Evolutionary conservation across 2,888 invertebrate genomes (phyloP), one percentile per base, ranked within the genome.

Genomic region (Lydus trimaculatus): DNA sequence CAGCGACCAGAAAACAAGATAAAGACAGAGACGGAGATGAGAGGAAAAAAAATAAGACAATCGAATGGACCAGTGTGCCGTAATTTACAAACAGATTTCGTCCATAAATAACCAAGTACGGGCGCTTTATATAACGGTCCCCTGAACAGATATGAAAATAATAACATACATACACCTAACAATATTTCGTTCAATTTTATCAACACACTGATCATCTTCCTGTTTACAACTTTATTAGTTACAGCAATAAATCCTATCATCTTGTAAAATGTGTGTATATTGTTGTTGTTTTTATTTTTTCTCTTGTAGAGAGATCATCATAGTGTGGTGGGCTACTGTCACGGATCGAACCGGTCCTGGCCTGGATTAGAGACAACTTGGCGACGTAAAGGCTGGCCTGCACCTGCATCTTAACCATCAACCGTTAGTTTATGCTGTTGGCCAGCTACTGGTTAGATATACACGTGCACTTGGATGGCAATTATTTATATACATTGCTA

Each of bases 401-500:
- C 71, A 71, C 69, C 68, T 69, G 71, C 71, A 71, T 66, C 66
- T 61, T 64, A 65, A 43, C 56, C 59, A 69, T 66, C 69, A 65
- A 69, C 69, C 69, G 69, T 69, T 69, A 69, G 60, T 66, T 67
- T 69, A 69, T 69, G 63, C 66, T 69, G 58, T 69, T 69, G 60
- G 56, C 61, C 66, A 61, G 69, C 69, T 69, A 69, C 69, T 69
- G 69, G 66, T 66, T 69, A 69, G 69, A 69, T 60, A 62, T 69
- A 69, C 69, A 69, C 69, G 69, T 69, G 69, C 64, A 69, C 69
- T 65, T 65, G 64, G 58, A 69, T 65, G 63, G 62, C 69, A 69
- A 69, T 69, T 69, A 69, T 69, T 69, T 69, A 52, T 52, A 23
- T 43, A 65, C 68, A 31, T 65, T 69, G 65, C 63, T 48, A 58